Percentiles rank a stretch among this genome's conserved stretches.
Conservation (phyloP, 2,797 vertebrate genomes). For the Scolopax bukidnonensis region DNA sequence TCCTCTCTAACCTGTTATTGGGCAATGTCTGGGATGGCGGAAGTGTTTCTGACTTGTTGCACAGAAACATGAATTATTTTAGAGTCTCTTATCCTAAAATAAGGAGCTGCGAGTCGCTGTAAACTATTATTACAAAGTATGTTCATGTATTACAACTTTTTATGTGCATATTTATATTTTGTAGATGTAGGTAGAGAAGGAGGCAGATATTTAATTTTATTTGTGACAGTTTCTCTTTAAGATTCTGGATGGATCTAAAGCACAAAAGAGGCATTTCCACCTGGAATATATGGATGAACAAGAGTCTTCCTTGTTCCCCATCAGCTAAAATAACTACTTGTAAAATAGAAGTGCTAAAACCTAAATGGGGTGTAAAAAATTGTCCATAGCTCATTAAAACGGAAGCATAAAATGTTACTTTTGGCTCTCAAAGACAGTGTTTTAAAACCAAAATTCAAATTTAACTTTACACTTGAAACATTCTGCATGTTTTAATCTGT, state of each 20-base stretch:
- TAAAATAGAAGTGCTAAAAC: not conserved
- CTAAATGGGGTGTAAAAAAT: slow-evolving; percentile 17
- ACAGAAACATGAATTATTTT: not conserved
- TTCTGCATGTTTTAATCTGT: not conserved
- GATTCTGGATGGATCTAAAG: not conserved
- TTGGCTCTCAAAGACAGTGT: not conserved
- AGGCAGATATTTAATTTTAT: not conserved
- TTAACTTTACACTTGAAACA: not conserved
- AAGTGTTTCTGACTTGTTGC: not conserved
- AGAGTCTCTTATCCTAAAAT: not conserved
- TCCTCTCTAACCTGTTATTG: not conserved
- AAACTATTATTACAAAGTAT: not conserved
- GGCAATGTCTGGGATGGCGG: not conserved
- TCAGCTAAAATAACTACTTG: slow-evolving; percentile 16
- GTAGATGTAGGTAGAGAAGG: not conserved
- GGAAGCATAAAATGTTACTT: not conserved
- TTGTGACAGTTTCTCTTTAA: not conserved
- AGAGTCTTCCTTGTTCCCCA: not conserved
- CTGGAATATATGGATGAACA: not conserved
- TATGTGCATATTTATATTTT: not conserved
- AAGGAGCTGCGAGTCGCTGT: not conserved
- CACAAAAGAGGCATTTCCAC: not conserved
- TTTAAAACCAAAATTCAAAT: not conserved
- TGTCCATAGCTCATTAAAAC: not conserved
- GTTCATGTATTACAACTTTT: not conserved